Evolutionary conservation across 2,113 vertebrate species (phyloP).

Genomic region (Paracanthobrama guichenoti): DNA sequence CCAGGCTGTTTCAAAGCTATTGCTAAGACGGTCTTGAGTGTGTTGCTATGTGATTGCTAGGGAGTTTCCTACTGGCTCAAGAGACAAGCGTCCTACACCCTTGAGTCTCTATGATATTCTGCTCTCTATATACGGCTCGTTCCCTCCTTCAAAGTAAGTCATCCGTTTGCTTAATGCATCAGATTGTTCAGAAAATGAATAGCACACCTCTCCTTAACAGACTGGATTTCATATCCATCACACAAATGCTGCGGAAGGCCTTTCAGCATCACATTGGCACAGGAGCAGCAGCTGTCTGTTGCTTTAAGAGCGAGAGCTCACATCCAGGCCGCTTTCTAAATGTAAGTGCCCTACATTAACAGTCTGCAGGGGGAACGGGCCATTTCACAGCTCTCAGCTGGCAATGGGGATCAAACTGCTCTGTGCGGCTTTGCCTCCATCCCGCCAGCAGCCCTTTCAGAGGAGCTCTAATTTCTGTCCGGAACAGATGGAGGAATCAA

Average conservation of each 20-base stretch:
- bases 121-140: not conserved
- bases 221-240: not conserved
- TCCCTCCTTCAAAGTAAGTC: not conserved
- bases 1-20: not conserved
- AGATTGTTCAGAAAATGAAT: not conserved
- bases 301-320: conserved; percentile 22
- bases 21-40: not conserved
- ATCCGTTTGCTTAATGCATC: not conserved
- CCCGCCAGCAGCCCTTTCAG: not conserved
- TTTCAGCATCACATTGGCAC: no score
- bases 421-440: not conserved
- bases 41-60: not conserved
- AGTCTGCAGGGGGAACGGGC: conserved; percentile 32
- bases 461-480: conserved; percentile 18
- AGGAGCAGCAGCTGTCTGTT: not conserved
- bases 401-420: conserved; percentile 10
- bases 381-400: conserved; percentile 29
- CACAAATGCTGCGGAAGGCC: not conserved
- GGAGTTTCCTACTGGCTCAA: not conserved
- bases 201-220: not conserved
- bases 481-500: conserved; percentile 26
- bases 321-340: conserved; percentile 42
- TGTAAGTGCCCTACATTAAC: conserved; percentile 52
- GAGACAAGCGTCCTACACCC: not conserved
- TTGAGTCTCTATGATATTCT: not conserved